These are phyloP conservation scores for Lycaena phlaeas DNA, from an alignment of 2,888 invertebrate genomes.

Conservation along the genomic window DNA sequence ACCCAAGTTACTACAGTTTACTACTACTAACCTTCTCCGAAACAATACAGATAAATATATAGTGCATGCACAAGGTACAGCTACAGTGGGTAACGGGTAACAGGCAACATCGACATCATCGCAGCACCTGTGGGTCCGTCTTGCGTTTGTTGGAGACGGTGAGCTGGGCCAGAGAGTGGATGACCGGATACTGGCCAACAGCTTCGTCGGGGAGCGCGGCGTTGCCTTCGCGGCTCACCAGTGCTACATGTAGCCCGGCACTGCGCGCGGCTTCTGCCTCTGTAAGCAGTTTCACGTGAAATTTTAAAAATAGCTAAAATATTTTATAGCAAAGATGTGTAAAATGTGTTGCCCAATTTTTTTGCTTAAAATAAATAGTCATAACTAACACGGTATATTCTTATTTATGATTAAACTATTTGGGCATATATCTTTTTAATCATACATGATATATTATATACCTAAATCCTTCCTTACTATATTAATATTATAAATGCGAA, in stretches of 20 bases:
- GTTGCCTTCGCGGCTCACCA: slow-evolving; percentile 88
- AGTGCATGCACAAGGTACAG: slow-evolving; percentile 35
- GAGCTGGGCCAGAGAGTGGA: slow-evolving; percentile 76
- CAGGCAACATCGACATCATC: slow-evolving; percentile 22
- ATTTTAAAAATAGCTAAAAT: background rate
- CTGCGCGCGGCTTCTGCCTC: slow-evolving; percentile 88
- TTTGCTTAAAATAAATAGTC: no score
- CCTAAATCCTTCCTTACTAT: no score
- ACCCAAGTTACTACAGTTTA: background rate
- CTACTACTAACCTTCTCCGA: slow-evolving; percentile 20
- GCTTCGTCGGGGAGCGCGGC: slow-evolving; percentile 76
- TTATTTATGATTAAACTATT: no score
- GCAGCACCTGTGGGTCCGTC: slow-evolving; percentile 53
- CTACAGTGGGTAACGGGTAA: slow-evolving; percentile 18
- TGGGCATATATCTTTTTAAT: no score
- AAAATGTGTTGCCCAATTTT: no score
- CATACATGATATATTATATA: no score
- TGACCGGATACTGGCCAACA: slow-evolving; percentile 63
- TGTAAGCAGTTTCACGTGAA: slow-evolving; percentile 35
- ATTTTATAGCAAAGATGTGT: background rate
- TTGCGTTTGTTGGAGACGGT: slow-evolving; percentile 56
- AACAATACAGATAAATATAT: slow-evolving; percentile 21
- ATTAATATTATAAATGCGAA: no score
- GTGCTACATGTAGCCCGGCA: slow-evolving; percentile 78
- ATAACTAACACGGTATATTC: no score